phyloP scores from a whole-genome alignment of 2,797 vertebrate genomes.

The Potorous gilbertii region DNA sequence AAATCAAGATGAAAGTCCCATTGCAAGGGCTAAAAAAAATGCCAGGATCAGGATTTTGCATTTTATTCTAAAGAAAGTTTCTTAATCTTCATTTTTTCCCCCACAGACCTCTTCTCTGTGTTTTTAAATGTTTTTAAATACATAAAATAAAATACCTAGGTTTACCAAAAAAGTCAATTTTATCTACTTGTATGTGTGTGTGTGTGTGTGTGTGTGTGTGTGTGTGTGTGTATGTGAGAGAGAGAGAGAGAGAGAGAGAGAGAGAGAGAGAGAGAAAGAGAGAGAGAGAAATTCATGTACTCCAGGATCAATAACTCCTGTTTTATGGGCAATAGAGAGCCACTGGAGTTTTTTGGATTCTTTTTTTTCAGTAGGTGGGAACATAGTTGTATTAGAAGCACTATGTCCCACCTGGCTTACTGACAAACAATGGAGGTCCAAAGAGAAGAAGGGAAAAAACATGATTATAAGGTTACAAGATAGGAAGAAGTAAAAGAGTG shows the following conservation, averaged over 20 bases:
- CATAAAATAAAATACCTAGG: background rate
- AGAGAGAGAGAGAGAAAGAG: too few species aligned
- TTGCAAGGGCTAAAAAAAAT: too few species aligned
- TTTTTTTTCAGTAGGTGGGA: background rate
- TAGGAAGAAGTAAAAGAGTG: background rate
- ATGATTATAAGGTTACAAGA: background rate
- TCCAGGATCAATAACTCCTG: too few species aligned
- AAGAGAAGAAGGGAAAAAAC: background rate
- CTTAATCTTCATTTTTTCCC: constrained; percentile 9
- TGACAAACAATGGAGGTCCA: constrained; percentile 8
- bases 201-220: too few species aligned
- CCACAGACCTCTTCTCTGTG: background rate
- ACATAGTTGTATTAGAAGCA: background rate
- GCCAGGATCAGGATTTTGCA: too few species aligned
- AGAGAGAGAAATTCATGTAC: too few species aligned
- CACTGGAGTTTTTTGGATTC: too few species aligned
- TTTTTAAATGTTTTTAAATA: constrained; percentile 23
- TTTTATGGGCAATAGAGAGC: background rate
- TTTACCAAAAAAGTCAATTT: background rate
- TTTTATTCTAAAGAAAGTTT: too few species aligned
- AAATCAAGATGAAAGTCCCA: too few species aligned
- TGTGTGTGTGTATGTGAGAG: too few species aligned
- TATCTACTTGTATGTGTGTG: background rate
- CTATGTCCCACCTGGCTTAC: background rate
- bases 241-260: too few species aligned